These are phyloP conservation scores for Zeugodacus cucurbitae DNA, from an alignment of 1,140 invertebrate genomes.

Conservation along the genomic window DNA sequence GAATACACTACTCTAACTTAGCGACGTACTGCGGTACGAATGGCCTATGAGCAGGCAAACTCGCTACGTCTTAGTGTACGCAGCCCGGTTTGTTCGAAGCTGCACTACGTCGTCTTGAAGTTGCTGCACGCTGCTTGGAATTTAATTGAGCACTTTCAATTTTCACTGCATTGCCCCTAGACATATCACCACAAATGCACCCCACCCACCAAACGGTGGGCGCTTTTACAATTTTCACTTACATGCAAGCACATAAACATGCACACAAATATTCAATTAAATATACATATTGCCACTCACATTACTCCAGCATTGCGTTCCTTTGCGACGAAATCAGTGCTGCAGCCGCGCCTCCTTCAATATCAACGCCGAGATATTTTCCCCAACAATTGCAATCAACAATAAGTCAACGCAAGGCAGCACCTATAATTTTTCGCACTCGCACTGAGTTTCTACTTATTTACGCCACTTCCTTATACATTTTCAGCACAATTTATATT, in stretches of 20 bases:
- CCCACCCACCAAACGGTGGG: neutral
- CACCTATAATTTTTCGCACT: neutral
- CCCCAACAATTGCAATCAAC: neutral
- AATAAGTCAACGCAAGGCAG: neutral
- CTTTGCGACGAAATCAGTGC: neutral
- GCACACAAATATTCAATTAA: neutral
- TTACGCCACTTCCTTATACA: neutral
- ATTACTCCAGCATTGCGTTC: neutral
- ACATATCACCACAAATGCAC: neutral
- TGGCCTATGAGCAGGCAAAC: neutral
- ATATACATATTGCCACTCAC: neutral
- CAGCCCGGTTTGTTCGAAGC: neutral
- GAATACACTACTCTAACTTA: neutral
- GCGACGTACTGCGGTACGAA: neutral
- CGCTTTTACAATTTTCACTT: conserved; percentile 3
- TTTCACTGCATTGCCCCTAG: neutral
- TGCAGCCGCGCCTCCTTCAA: neutral
- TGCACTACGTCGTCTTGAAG: neutral
- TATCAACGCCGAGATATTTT: neutral
- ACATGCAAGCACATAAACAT: neutral
- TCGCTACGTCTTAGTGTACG: neutral
- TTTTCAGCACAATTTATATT: neutral
- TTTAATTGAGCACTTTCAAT: conserved; percentile 30
- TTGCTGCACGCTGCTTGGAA: neutral
- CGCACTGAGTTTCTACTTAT: neutral